phyloP scores from a whole-genome alignment of 2,113 vertebrate genomes.

The Chloropsis cyanopogon region DNA sequence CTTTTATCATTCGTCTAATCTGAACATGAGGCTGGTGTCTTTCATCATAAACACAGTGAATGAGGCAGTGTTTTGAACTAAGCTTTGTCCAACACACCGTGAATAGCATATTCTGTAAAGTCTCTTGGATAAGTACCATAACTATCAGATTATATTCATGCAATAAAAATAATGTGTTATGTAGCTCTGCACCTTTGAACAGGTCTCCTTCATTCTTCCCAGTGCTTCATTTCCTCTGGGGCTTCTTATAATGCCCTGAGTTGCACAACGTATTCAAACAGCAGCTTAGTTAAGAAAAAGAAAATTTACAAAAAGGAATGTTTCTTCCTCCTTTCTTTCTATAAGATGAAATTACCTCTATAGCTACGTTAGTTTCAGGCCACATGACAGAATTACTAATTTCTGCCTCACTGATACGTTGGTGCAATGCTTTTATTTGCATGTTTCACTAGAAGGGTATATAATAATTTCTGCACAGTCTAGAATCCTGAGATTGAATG shows the following conservation, averaged over 20 bases:
- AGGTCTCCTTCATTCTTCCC: not conserved
- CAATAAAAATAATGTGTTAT: constrained; percentile 22
- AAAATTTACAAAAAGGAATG: not conserved
- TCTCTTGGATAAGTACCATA: constrained; percentile 14
- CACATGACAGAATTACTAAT: not conserved
- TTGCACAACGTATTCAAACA: not conserved
- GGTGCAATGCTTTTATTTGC: not conserved
- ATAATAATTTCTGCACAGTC: not conserved
- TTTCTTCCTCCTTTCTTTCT: not conserved
- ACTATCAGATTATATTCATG: constrained; percentile 3
- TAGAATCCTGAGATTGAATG: not conserved
- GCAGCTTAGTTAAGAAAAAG: not conserved
- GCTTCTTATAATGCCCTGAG: not conserved
- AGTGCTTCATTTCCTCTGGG: not conserved
- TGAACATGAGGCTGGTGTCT: not conserved
- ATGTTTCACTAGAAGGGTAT: not conserved
- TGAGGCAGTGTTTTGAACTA: not conserved
- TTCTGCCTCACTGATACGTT: not conserved
- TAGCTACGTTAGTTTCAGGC: not conserved
- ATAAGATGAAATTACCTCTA: not conserved
- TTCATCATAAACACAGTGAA: not conserved
- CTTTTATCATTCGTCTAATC: constrained; percentile 21
- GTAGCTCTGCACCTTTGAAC: constrained; percentile 15
- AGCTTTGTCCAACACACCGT: not conserved
- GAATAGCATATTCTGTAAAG: constrained; percentile 33